Conservation (phyloP, 1,140 invertebrate species). For the Panulirus ornatus region DNA sequence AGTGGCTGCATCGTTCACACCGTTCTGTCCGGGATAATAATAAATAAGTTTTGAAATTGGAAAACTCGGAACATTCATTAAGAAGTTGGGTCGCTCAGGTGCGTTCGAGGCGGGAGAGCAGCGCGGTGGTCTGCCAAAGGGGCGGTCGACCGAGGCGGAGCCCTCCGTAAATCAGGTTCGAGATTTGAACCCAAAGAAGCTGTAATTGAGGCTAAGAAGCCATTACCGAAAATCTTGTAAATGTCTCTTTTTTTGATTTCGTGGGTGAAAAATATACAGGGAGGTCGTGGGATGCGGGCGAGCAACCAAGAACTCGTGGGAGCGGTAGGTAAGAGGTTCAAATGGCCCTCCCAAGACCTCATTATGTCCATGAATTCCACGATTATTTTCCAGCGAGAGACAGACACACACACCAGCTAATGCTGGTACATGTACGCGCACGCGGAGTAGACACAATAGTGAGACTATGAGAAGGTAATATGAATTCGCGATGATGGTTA, state of each 20-base stretch:
- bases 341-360: background rate
- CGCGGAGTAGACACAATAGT: background rate
- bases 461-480: background rate
- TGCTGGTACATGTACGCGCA: background rate
- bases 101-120: too few species aligned
- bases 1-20: too few species aligned
- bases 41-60: too few species aligned
- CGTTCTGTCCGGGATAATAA: too few species aligned
- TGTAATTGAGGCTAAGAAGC: slow-evolving; percentile 23
- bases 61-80: too few species aligned
- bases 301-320: background rate
- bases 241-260: slow-evolving; percentile 12
- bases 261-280: background rate
- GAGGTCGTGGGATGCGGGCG: background rate
- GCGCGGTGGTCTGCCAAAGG: too few species aligned
- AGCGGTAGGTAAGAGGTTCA: background rate
- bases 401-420: background rate
- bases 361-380: background rate
- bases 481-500: background rate
- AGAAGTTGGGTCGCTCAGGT: too few species aligned
- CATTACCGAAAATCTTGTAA: slow-evolving; percentile 20
- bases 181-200: background rate
- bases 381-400: too few species aligned
- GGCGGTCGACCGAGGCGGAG: background rate
- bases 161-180: background rate